phyloP scores from a whole-genome alignment of 2,113 vertebrate species.

The Toxotes jaculatrix region DNA sequence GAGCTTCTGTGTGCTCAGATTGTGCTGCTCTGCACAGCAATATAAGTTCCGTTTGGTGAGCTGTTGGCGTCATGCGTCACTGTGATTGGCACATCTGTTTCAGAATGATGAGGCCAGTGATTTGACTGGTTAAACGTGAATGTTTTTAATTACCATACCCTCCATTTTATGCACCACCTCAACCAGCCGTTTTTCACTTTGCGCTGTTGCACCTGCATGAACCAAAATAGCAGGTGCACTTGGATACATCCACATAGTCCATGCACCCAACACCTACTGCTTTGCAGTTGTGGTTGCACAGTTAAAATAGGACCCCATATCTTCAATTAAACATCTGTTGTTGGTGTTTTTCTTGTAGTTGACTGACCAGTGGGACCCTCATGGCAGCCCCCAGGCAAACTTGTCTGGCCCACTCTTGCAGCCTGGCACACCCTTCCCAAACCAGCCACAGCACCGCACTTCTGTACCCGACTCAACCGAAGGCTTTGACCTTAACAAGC shows the following conservation, averaged over 20 bases:
- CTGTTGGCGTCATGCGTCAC: neutral
- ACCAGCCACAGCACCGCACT: conserved; percentile 90
- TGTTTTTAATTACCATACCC: neutral
- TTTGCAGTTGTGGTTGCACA: neutral
- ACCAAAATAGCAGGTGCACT: neutral
- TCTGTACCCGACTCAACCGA: conserved; percentile 96
- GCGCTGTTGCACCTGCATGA: neutral
- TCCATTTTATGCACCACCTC: neutral
- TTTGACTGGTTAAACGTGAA: neutral
- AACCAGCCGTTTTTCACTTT: neutral
- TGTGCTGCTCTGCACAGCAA: neutral
- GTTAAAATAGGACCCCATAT: neutral
- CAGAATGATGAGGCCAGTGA: neutral
- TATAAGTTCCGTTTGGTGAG: neutral
- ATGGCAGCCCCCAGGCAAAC: conserved; percentile 95
- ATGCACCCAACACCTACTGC: neutral
- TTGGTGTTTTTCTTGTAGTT: conserved; percentile 79
- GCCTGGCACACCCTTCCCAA: conserved; percentile 90
- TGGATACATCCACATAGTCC: neutral
- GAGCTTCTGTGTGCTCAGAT: neutral
- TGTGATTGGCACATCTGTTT: neutral
- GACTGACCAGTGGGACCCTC: conserved; percentile 94
- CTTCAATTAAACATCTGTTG: conserved; percentile 2
- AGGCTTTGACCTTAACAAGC: conserved; percentile 96
- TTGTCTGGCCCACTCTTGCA: conserved; percentile 89